These are phyloP conservation scores for Malacoraja senta DNA, from an alignment of 2,797 vertebrate species.

Conservation along the genomic window DNA sequence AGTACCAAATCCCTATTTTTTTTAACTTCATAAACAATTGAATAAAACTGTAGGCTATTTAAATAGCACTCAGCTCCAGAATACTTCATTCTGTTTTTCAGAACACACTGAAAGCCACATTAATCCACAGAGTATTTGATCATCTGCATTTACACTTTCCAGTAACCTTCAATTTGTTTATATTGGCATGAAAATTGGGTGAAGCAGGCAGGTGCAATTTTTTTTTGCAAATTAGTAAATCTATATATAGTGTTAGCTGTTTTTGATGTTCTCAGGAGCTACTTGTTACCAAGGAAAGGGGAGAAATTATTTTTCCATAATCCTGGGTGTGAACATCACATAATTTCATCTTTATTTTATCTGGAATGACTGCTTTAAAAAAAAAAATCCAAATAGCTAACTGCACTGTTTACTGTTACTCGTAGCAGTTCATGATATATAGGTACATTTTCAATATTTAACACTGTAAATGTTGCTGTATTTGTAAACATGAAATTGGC, in stretches of 20 bases:
- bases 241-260: constrained; percentile 20
- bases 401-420: background rate
- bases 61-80: background rate
- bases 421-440: background rate
- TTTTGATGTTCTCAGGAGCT: background rate
- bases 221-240: background rate
- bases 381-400: background rate
- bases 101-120: background rate
- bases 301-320: background rate
- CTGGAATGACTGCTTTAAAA: background rate
- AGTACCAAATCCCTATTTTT: background rate
- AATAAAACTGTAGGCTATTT: background rate
- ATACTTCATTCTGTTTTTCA: constrained; percentile 16
- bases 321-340: background rate
- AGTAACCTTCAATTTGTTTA: constrained; percentile 31
- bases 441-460: background rate
- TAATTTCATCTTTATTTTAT: background rate
- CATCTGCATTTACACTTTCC: constrained; percentile 16
- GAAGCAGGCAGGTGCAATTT: constrained; percentile 17
- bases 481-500: background rate
- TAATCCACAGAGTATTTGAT: background rate
- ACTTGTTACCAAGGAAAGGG: background rate
- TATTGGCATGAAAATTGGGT: background rate
- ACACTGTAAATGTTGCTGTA: background rate
- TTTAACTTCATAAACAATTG: background rate